A percentile compares a stretch with the other conserved stretches of the same genome.
Evolutionary conservation across 1,140 invertebrate species (phyloP).

Genomic region (Coelopa frigida): DNA sequence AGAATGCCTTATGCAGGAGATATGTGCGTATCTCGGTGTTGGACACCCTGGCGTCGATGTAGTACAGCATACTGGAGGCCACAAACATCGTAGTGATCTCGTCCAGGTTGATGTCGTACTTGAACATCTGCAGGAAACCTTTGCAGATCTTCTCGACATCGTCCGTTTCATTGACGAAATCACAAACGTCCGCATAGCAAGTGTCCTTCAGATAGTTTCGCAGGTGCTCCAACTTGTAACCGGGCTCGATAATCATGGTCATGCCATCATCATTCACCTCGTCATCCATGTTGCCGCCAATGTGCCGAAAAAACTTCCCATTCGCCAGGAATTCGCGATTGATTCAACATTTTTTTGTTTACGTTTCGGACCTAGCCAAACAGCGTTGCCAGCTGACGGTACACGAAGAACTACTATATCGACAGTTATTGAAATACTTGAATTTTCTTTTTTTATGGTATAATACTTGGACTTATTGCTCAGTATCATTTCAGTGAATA

Average conservation of each 20-base stretch:
- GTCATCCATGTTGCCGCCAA: too few species aligned
- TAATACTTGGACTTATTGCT: too few species aligned
- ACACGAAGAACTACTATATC: too few species aligned
- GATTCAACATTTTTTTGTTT: too few species aligned
- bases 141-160: conserved; percentile 11
- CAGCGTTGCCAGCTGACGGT: too few species aligned
- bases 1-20: conserved; percentile 11
- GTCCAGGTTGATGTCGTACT: conserved; percentile 10
- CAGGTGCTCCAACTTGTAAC: conserved; percentile 1
- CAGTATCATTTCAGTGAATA: too few species aligned
- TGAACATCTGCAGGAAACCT: conserved; percentile 3
- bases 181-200: conserved; percentile 6
- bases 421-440: too few species aligned
- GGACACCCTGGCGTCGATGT: conserved; percentile 6
- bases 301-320: too few species aligned
- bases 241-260: conserved; percentile 7
- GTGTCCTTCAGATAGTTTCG: neutral
- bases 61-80: conserved; percentile 1
- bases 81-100: conserved; percentile 12
- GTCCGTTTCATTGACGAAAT: neutral
- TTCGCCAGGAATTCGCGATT: too few species aligned
- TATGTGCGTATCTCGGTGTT: conserved; percentile 9
- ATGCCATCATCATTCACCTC: conserved; percentile 13
- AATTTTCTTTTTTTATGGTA: too few species aligned
- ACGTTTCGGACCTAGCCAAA: too few species aligned